Evolutionary conservation across 2,888 invertebrate species (phyloP), one percentile per base, ranked within the genome.

Genomic region (Nymphalis c-album): DNA sequence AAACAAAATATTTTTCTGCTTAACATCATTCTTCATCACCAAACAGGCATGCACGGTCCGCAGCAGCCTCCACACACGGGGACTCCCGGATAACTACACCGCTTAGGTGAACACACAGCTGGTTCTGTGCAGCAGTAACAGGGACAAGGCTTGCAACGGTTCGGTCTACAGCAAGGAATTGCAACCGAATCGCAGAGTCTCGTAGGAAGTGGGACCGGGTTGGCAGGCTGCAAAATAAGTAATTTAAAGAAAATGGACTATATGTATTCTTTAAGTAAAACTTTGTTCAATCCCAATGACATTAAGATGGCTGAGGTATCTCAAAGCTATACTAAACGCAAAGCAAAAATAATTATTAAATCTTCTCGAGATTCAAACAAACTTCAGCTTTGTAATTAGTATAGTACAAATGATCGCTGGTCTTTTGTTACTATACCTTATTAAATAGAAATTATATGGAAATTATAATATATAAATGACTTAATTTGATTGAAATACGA

Each of bases 121-220:
- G 91, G 87, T 68, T 88, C 88, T 0, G 86, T 86, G 74, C 90
- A 92, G 80, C 93, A 91, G 82, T 93, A 93, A 78, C 93, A 92
- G 7, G 94, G 90, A 74, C 93, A 94, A 2, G 94, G 93, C 81
- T 91, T 93, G 78, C 93, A 93, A 72, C 93, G 85, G 74, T 90
- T 89, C 1, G 92, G 90, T 71, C 86, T 90, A 85, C 92, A 94
- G 86, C 84, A 90, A 69, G 87, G 94, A 75, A 92, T 93, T 70
- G 88, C 94, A 74, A 86, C 86, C 67, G 85, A 81, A 26, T 88
- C 85, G 61, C 83, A 84, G 10, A 86, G 40, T 1, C 78, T 78
- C 1, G 58, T 57, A 2, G 85, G 83, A 73, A 79, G 75, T 74
- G 86, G 81, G 2, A 85, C 78, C 6, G 79, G 81, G 16, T 75